These are phyloP conservation scores for Mylabris phalerata DNA, from an alignment of 1,140 invertebrate genomes.

Conservation along the genomic window DNA sequence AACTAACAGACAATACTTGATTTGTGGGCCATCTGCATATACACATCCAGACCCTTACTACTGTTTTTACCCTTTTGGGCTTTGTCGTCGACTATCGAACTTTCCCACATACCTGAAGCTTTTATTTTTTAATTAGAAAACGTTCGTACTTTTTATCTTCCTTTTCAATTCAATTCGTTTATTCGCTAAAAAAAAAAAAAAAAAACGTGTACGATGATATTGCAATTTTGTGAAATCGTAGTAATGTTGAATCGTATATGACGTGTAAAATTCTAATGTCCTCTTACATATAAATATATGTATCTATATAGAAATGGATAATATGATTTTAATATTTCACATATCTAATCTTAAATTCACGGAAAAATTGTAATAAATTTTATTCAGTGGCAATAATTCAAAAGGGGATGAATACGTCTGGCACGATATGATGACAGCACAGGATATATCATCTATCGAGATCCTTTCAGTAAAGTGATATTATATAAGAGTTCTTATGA, in stretches of 20 bases:
- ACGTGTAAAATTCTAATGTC: no score
- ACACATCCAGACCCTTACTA: conserved; percentile 5
- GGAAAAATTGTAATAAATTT: conserved; percentile 40
- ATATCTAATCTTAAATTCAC: conserved; percentile 35
- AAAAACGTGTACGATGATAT: no score
- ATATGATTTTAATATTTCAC: conserved; percentile 38
- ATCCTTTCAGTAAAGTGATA: conserved; percentile 32
- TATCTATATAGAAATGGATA: conserved; percentile 5
- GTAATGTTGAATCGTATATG: no score
- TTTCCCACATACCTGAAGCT: background rate
- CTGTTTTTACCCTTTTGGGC: background rate
- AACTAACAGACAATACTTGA: conserved; percentile 32
- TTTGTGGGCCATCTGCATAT: conserved; percentile 37
- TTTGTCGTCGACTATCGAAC: background rate
- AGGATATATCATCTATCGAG: conserved; percentile 39
- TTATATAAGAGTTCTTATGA: conserved; percentile 28
- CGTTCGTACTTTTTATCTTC: no score
- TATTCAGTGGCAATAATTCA: conserved; percentile 39
- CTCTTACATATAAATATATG: no score
- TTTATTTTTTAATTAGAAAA: no score
- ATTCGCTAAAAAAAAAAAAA: no score
- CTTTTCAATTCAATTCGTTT: no score
- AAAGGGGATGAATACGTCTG: conserved; percentile 36
- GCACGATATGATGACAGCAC: conserved; percentile 34
- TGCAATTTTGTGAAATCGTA: no score